Evolutionary conservation across 2,113 vertebrate genomes (phyloP).

Genomic region (Athene noctua): DNA sequence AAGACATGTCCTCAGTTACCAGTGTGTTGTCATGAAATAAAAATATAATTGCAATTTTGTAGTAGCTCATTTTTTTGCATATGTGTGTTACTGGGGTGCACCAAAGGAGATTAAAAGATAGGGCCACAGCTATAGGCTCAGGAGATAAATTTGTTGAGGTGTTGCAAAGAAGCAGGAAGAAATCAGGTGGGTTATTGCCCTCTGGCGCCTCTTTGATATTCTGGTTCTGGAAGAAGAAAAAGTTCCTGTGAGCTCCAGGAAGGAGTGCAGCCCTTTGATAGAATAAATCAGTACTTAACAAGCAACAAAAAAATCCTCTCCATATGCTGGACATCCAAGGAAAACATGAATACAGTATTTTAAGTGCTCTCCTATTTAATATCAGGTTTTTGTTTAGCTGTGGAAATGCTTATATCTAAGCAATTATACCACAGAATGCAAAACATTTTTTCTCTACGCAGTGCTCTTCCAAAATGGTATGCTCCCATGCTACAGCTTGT

Average conservation of each 20-base stretch:
- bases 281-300: background rate
- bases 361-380: background rate
- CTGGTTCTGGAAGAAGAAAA: background rate
- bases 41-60: background rate
- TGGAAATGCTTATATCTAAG: background rate
- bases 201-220: background rate
- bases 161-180: background rate
- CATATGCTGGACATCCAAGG: background rate
- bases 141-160: background rate
- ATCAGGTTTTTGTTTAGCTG: background rate
- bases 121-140: background rate
- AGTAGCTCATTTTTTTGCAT: background rate
- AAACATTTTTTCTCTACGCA: background rate
- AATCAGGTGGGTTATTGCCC: background rate
- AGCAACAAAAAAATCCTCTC: background rate
- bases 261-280: background rate
- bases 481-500: background rate
- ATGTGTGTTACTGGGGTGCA: background rate
- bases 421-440: background rate
- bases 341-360: background rate
- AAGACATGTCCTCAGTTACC: background rate
- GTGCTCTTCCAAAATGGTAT: background rate
- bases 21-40: background rate
- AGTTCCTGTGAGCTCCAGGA: background rate
- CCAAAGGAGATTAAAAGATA: background rate